Percentiles rank a stretch among this genome's conserved stretches.
These are phyloP conservation scores for Platycheirus albimanus DNA, from an alignment of 2,888 invertebrate genomes.

Conservation along the genomic window DNA sequence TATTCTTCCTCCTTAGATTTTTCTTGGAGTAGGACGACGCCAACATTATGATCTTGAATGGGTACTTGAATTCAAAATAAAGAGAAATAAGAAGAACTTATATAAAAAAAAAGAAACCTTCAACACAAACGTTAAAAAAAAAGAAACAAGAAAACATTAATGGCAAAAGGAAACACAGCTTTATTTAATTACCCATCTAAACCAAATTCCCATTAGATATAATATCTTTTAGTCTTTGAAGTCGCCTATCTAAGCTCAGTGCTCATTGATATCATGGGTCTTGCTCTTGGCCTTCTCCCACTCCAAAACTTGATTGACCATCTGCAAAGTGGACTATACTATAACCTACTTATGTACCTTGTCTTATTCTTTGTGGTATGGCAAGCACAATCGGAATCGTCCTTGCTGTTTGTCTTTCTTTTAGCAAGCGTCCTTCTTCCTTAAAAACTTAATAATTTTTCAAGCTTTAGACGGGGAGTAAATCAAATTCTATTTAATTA, in stretches of 20 bases:
- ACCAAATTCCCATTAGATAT: conserved; percentile 56
- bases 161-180: not conserved
- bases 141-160: not conserved
- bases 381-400: not conserved
- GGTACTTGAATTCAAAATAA: not conserved
- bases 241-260: conserved; percentile 4
- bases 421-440: not conserved
- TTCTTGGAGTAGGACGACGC: no score
- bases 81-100: not conserved
- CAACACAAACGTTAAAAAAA: not conserved
- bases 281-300: not conserved
- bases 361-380: not conserved
- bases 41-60: no score
- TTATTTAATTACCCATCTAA: conserved; percentile 60
- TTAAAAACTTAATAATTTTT: conserved; percentile 28
- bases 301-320: conserved; percentile 50
- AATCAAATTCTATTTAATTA: conserved; percentile 57
- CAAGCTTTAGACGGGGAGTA: conserved; percentile 14
- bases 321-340: conserved; percentile 22
- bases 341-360: conserved; percentile 10
- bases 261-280: no score
- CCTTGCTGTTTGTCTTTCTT: not conserved
- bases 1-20: no score
- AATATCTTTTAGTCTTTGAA: conserved; percentile 51
- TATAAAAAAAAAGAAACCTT: not conserved